Evolutionary conservation across 2,797 vertebrate species (phyloP), one percentile per base, ranked within the genome.

Genomic region (Morelia viridis): DNA sequence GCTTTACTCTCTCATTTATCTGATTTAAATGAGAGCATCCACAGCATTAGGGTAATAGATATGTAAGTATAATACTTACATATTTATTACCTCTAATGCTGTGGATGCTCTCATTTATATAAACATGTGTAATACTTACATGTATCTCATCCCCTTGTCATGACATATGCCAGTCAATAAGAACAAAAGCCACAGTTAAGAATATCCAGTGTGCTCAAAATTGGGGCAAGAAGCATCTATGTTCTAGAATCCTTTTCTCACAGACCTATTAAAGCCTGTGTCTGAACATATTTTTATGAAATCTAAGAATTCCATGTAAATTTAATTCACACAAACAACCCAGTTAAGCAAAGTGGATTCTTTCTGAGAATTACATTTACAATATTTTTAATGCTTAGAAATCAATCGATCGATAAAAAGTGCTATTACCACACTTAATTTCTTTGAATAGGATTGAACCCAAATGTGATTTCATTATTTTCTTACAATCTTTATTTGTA

Each of bases 1-100:
- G 0, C 92, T 91, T 92, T 46, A 93, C 46, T 87, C 24, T 62
- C 58, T 41, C 58, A 80, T 83, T 90, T 92, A 56, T 92, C 65
- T 87, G 84, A 46, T 87, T 57, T 53, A 62, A 46, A 83, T 19
- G 61, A 26, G 15, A 24, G 62, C 57, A 57, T 87, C n/a, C 11
- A 87, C 24, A 90, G 46, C 46, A 89, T 58, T 58, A 64, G 64
- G 4, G 58, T 80, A 46, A 80, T 76, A 80, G 80, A 31, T 28
- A 90, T 31, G n/a, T 46, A 80, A 56, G 46, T 83, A 53, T 50
- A 17, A 46, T 83, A 46, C 80, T 90, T 92, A 57, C 76, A 65
- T 57, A 64, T 35, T 22, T 31, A 57, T 80, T 8, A 15, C 80
- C 57, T 41, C n/a, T 41, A 41, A 41, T 41, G 41, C 41, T 41